Conservation (phyloP, 2,113 vertebrate genomes). For the Notothenia coriiceps region DNA sequence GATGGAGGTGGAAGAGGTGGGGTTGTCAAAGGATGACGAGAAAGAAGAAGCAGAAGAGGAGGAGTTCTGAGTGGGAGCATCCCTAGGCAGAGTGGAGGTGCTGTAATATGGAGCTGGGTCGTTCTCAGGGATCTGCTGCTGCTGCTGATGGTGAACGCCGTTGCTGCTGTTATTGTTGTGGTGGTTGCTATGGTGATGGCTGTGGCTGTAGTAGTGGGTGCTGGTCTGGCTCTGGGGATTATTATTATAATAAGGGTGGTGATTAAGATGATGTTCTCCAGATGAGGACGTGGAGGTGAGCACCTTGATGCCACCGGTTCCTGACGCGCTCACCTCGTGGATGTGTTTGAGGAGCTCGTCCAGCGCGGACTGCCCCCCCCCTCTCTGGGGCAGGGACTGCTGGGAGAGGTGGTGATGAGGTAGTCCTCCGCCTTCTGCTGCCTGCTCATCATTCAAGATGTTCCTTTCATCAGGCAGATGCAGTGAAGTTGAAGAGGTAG, state of each 20-base stretch:
- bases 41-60: constrained; percentile 42
- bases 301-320: constrained; percentile 75
- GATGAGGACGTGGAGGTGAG: constrained; percentile 75
- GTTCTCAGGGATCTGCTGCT: constrained; percentile 66
- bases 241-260: constrained; percentile 39
- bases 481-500: constrained; percentile 37
- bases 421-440: constrained; percentile 11
- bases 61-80: constrained; percentile 50
- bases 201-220: constrained; percentile 54
- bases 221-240: constrained; percentile 34
- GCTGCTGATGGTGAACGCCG: constrained; percentile 32
- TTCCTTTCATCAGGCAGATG: constrained; percentile 72
- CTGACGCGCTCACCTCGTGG: constrained; percentile 81
- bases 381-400: constrained; percentile 73
- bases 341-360: constrained; percentile 89
- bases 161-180: constrained; percentile 49
- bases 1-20: constrained; percentile 58
- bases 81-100: constrained; percentile 77
- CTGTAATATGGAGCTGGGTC: constrained; percentile 70
- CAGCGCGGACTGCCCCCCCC: constrained; percentile 87
- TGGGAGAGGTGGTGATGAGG: constrained; percentile 56
- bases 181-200: constrained; percentile 61
- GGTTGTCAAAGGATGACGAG: constrained; percentile 50
- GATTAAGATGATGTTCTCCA: constrained; percentile 32
- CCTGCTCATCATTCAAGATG: constrained; percentile 63